Evolutionary conservation across 2,797 vertebrate genomes (phyloP), one percentile per base, ranked within the genome.

Genomic region (Oreochromis mossambicus): DNA sequence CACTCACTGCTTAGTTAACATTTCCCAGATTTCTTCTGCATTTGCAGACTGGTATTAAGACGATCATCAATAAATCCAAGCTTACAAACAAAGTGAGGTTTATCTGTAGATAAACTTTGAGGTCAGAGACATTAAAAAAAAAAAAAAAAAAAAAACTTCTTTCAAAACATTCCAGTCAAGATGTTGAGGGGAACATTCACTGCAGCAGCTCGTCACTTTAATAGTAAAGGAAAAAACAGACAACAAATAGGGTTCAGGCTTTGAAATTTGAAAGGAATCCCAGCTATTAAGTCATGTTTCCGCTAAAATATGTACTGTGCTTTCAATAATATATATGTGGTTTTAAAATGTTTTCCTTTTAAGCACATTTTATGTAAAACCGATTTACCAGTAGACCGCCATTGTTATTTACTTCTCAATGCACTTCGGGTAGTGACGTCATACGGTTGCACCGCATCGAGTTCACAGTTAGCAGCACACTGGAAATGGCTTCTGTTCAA

Each of bases 61-160:
- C 70, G 77, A 86, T 92, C 86, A 90, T 94, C 94, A 91, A 87
- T 79, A 85, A 85, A 93, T 87, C 78, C 84, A 75, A 90, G 89
- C 88, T 84, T 2, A 34, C 77, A 90, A 83, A 88, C 84, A 86
- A 88, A 87, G 83, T 1, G 17, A 78, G 61, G 88, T 84, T 82
- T 82, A 85, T 91, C 76, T 88, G 78, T 58, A 58, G 78, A 87
- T 68, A 83, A 87, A 91, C 48, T 78, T 56, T 3, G 26, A 87
- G 76, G 80, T 90, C 84, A 84, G 17, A 73, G 36, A 79, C 32
- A 61, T n/a, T 10, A 3, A 51, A 51, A n/a, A n/a, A 51, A 12
- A 41, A 7, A 17, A 4, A 15, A 3, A 43, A 7, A 48, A 17
- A 48, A 41, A 1, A 8, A 29, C 5, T 8, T 29, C 63, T 52